Evolutionary conservation across 2,888 invertebrate species (phyloP).

Genomic region (Aradus depressus): DNA sequence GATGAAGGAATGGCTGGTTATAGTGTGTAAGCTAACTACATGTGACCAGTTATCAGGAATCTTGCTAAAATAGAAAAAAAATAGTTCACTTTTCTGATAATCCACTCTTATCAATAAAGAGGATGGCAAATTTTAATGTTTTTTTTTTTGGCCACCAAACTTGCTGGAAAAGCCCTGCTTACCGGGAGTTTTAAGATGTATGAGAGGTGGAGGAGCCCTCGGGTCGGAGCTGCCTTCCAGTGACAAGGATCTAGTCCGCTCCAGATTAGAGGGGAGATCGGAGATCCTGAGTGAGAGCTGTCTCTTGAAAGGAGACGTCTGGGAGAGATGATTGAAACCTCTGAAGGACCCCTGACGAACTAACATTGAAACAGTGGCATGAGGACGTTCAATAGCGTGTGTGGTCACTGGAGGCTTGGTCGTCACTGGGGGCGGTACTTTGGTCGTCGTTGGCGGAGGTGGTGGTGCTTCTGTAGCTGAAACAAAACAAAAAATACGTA

Average conservation of each 20-base stretch:
- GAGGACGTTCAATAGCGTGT: constrained; percentile 88
- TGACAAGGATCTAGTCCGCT: constrained; percentile 50
- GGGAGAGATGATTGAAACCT: constrained; percentile 70
- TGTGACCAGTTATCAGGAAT: too few relatives aligned
- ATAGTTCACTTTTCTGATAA: too few relatives aligned
- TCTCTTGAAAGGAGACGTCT: constrained; percentile 86
- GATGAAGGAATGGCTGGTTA: too few relatives aligned
- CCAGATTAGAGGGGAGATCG: constrained; percentile 90
- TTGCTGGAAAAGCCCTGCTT: too few relatives aligned
- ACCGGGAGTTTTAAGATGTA: constrained; percentile 41
- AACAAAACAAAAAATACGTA: constrained; percentile 9
- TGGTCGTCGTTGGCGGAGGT: constrained; percentile 19
- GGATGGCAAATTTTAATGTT: too few relatives aligned
- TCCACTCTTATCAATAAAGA: too few relatives aligned
- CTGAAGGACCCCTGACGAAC: constrained; percentile 92
- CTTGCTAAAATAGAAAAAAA: too few relatives aligned
- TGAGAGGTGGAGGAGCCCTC: constrained; percentile 36
- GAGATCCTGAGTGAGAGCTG: constrained; percentile 90
- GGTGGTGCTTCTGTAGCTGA: constrained; percentile 27
- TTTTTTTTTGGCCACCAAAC: too few relatives aligned
- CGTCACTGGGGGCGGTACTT: constrained; percentile 38
- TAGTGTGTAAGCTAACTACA: too few relatives aligned
- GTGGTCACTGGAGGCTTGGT: constrained; percentile 64
- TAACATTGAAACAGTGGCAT: constrained; percentile 87
- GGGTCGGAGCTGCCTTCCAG: constrained; percentile 37